A percentile compares a stretch with the other conserved stretches of the same genome.
Conservation (phyloP, 2,113 vertebrate genomes). For the Prinia subflava region DNA sequence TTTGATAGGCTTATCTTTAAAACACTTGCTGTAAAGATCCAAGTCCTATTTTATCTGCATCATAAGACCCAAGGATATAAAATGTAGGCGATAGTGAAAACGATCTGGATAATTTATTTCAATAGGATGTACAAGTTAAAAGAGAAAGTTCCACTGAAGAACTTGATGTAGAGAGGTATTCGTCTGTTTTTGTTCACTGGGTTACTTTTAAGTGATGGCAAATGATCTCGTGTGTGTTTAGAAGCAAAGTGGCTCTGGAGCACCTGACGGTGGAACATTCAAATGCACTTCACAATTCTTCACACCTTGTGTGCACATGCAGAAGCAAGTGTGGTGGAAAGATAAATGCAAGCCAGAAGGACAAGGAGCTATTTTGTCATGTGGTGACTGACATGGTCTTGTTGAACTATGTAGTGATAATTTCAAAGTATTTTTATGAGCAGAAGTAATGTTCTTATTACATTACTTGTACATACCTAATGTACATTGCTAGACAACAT, state of each 20-base stretch:
- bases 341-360: neutral
- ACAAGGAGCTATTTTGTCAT: neutral
- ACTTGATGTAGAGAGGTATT: neutral
- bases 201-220: neutral
- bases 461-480: neutral
- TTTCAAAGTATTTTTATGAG: neutral
- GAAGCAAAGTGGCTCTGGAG: neutral
- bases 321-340: neutral
- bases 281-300: neutral
- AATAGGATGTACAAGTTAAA: neutral
- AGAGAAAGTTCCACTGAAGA: neutral
- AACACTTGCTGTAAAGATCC: neutral
- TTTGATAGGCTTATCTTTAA: neutral
- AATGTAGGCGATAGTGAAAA: neutral
- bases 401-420: neutral
- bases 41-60: neutral
- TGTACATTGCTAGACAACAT: neutral
- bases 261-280: neutral
- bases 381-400: neutral
- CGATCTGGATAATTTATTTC: neutral
- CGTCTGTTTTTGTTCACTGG: neutral
- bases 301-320: neutral
- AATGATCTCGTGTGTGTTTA: rapidly evolving
- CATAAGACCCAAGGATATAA: neutral
- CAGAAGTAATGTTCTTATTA: neutral